Evolutionary conservation across 2,888 invertebrate genomes (phyloP).

Genomic region (Megaustenia siamemsis): DNA sequence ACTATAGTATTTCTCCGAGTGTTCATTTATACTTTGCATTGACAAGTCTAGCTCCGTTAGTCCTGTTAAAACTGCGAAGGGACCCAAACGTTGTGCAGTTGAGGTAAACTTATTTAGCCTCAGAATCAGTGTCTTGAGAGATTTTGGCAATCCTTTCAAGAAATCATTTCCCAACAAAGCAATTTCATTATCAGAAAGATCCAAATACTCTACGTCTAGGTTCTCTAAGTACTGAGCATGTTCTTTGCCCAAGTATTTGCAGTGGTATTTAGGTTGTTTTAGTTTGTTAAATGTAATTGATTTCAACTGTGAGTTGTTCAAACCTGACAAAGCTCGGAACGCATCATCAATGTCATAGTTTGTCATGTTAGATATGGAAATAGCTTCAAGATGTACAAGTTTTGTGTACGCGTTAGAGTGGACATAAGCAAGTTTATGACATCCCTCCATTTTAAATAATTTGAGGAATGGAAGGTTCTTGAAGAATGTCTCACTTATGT

Average conservation of each 20-base stretch:
- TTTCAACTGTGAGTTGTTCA: conserved; percentile 10
- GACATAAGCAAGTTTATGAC: not conserved
- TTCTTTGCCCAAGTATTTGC: not conserved
- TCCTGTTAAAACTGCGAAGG: not conserved
- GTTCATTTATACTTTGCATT: not conserved
- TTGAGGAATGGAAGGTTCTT: conserved; percentile 16
- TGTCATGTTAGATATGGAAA: not conserved
- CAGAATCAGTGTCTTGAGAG: conserved; percentile 11
- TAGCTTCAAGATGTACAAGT: not conserved
- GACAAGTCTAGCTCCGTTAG: not conserved
- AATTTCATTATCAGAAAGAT: conserved; percentile 28
- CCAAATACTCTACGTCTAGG: not conserved
- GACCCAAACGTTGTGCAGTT: not conserved
- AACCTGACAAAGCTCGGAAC: not conserved
- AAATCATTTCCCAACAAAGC: conserved; percentile 6
- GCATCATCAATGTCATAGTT: conserved; percentile 17
- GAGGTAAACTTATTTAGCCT: not conserved
- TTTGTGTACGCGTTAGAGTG: not conserved
- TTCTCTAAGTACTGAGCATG: conserved; percentile 18
- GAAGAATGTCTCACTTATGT: conserved; percentile 13
- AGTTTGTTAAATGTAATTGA: conserved; percentile 2
- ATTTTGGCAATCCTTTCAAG: conserved; percentile 2
- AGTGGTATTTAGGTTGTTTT: not conserved
- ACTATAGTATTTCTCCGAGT: not conserved
- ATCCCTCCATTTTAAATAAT: not conserved